Evolutionary conservation across 2,888 invertebrate genomes (phyloP), one percentile per base, ranked within the genome.

Genomic region (Pammene aurita): DNA sequence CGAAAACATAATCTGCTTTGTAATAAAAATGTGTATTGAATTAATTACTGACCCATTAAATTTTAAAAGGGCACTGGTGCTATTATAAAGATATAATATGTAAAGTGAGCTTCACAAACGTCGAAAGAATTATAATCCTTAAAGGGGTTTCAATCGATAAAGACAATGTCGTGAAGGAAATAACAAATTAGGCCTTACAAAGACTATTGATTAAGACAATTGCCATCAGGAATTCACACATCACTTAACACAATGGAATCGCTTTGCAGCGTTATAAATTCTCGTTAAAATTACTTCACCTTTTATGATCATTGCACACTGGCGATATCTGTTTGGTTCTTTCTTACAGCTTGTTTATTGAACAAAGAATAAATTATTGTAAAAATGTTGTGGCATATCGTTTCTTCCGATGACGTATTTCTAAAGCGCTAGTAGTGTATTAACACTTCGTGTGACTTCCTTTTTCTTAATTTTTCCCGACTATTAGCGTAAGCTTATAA

Each of bases 151-250:
- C 18, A 62, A 62, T 62, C 41, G 26, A 41, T 52, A 34, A 62
- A 35, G 34, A 35, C 38, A 62, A 26, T 26, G 26, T 11, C 14
- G 13, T 10, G 60, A 69, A 69, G 65, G 69, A 65, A 65, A 65
- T 65, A 65, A 65, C 69, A 65, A 69, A 69, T 69, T 69, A 69
- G 54, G n/a, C 65, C 65, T 60, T 55, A 65, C 58, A 69, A 65
- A 68, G 68, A 52, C 58, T 44, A 58, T 64, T 64, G 68, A 68
- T 65, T 60, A 52, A 69, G 64, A 64, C 68, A 69, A 69, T 69
- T 69, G 65, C 54, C 48, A 41, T 41, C 55, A 35, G 46, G 65
- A 69, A 69, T 65, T 65, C 60, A 65, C 69, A 65, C 69, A 69
- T 60, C 58, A 60, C 60, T 69, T 65, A 69, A 60, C 60, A 69